A percentile compares a stretch with the other conserved stretches of the same genome.
phyloP scores from a whole-genome alignment of 37 sponge, comb jelly and placozoan species.

The Chondrosia reniformis region DNA sequence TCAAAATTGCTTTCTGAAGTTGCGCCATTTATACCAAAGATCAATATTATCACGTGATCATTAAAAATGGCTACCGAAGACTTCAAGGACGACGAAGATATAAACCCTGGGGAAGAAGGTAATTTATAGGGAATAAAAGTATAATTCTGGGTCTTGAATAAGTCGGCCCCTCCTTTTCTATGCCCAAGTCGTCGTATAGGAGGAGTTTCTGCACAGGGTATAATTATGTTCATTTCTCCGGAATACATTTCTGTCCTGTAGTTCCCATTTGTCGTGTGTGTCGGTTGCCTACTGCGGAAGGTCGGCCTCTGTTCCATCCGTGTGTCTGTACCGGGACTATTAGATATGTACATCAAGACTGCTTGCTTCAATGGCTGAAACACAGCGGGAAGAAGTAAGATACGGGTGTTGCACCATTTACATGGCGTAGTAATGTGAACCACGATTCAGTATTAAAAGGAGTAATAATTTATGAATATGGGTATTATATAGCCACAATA shows the following conservation, averaged over 20 bases:
- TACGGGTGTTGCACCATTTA: too few species aligned
- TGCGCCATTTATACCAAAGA: slow-evolving; percentile 8
- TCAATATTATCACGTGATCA: slow-evolving; percentile 19
- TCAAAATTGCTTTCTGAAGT: not conserved
- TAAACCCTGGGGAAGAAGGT: not conserved
- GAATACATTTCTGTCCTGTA: too few species aligned
- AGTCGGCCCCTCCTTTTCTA: too few species aligned
- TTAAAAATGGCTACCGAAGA: slow-evolving; percentile 9
- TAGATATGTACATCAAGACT: slow-evolving; percentile 84
- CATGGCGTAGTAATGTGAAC: too few species aligned
- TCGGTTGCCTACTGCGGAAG: slow-evolving; percentile 42
- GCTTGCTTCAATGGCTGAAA: slow-evolving; percentile 86
- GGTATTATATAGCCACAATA: too few species aligned
- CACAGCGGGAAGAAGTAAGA: slow-evolving; percentile 91
- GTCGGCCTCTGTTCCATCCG: slow-evolving; percentile 84
- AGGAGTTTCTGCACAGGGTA: too few species aligned
- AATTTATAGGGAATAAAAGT: too few species aligned
- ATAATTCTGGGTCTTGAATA: too few species aligned
- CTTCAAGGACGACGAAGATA: not conserved
- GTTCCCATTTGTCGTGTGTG: slow-evolving; percentile 92
- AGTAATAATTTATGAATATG: too few species aligned
- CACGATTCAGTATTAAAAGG: too few species aligned
- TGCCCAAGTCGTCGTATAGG: too few species aligned
- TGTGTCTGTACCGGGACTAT: slow-evolving; percentile 95
- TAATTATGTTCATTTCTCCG: not conserved